phyloP scores from a whole-genome alignment of 2,888 invertebrate genomes.

The Drosophila longiperda region DNA sequence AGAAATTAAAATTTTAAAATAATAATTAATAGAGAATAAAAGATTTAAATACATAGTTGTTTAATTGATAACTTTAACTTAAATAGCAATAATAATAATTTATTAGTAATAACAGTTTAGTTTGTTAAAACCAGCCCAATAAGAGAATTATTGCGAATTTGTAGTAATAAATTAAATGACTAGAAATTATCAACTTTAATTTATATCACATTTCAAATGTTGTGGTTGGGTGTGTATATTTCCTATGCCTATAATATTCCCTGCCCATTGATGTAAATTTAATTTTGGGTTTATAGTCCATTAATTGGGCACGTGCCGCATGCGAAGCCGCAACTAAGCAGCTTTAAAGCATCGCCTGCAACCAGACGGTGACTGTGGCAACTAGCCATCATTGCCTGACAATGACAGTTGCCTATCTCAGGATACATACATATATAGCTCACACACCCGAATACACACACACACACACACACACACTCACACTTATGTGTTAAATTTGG shows the following conservation, averaged over 20 bases:
- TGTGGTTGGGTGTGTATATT: neutral
- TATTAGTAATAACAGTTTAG: too few relatives aligned
- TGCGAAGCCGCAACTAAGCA: constrained; percentile 42
- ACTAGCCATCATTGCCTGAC: constrained; percentile 48
- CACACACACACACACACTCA: neutral
- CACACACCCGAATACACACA: neutral
- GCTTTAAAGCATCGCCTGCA: constrained; percentile 55
- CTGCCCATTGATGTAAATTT: constrained; percentile 11
- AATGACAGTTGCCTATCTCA: constrained; percentile 28
- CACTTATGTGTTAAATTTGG: constrained; percentile 12
- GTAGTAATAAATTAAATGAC: neutral
- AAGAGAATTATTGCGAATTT: neutral
- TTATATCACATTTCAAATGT: neutral
- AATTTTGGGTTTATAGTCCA: constrained; percentile 65
- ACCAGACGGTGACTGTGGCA: constrained; percentile 45
- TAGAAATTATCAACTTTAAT: neutral
- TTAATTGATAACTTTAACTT: neutral
- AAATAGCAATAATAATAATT: too few relatives aligned
- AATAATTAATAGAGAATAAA: neutral
- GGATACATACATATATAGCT: constrained; percentile 4
- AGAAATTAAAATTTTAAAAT: fast-evolving
- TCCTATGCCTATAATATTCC: neutral
- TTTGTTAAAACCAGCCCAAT: neutral
- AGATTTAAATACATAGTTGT: neutral
- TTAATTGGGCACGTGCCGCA: constrained; percentile 59